These are phyloP conservation scores for Palloptera scutellata DNA, from an alignment of 2,888 invertebrate species.

Conservation along the genomic window DNA sequence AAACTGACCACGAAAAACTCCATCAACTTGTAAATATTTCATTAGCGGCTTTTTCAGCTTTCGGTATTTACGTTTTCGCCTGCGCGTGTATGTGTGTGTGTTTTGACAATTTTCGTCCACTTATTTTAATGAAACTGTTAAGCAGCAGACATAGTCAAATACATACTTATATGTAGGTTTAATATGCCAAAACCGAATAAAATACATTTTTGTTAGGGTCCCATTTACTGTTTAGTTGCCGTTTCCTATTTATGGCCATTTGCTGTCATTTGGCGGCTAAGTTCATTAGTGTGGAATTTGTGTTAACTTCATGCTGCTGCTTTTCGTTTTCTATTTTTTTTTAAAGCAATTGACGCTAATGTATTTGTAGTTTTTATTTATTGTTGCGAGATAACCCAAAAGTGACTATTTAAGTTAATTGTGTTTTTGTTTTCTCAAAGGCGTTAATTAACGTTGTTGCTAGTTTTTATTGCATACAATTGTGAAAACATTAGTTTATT, in stretches of 20 bases:
- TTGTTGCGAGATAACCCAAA: conserved; percentile 28
- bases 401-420: conserved; percentile 37
- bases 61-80: conserved; percentile 21
- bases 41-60: conserved; percentile 53
- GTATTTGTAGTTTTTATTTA: conserved; percentile 9
- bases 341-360: conserved; percentile 5
- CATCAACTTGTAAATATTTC: conserved; percentile 51
- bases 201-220: background rate
- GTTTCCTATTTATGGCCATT: conserved; percentile 2
- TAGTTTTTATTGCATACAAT: conserved; percentile 28
- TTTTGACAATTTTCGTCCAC: conserved; percentile 37
- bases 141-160: conserved; percentile 35
- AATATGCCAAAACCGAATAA: background rate
- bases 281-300: conserved; percentile 17
- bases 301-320: conserved; percentile 28
- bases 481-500: background rate
- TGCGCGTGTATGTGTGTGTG: conserved; percentile 14
- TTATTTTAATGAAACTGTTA: conserved; percentile 50
- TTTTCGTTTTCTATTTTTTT: conserved; percentile 18
- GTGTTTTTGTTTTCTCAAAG: conserved; percentile 24
- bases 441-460: conserved; percentile 29
- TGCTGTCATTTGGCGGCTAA: conserved; percentile 9
- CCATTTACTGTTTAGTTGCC: background rate
- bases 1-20: conserved; percentile 1
- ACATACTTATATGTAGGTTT: conserved; percentile 28